Evolutionary conservation across 23 tunicate species (phyloP), one percentile per base, ranked within the genome.

Genomic region (Styela clava): DNA sequence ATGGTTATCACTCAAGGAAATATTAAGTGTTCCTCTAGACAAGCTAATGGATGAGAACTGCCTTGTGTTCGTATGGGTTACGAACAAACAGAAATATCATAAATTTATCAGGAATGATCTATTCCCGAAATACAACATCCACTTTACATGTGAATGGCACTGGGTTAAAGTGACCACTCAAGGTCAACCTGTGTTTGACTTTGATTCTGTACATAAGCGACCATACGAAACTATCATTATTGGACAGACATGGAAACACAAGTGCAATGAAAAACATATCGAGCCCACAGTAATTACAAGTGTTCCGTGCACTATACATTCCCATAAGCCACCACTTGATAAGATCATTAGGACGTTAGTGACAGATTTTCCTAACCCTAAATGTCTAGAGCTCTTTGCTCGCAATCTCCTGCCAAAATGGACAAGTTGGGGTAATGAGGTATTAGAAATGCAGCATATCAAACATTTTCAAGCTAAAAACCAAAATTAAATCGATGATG

Each of bases 371-470:
- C 24, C 35, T 2, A 63, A 74, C 1, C 74, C 92, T 19, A 71
- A 63, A 34, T 93, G 84, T 69, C 52, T 93, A 18, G 98, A 93
- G 81, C 68, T 93, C 69, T 93, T 93, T 87, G 89, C 89, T 22
- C 69, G 89, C 35, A 81, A 64, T 65, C 79, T 93, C 24, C 74
- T 77, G 1, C 81, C 93, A 3, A 68, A 34, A 63, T 93, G 98
- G 98, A 69, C 86, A 26, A 83, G 88, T 61, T 93, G 98, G 98
- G 98, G 98, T 1, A 93, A 93, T 84, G 94, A 93, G 67, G 93
- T 88, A 24, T 73, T 93, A 2, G 85, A 70, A 71, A 31, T 93
- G 86, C 98, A 93, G 79, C 74, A 93, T 69, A 12, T 76, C 20
- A 63, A 27, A 16, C 72, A 79, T 79, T 88, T 85, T 27, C 31